phyloP scores from a whole-genome alignment of 2,888 invertebrate genomes.

The Lottia gigantea region DNA sequence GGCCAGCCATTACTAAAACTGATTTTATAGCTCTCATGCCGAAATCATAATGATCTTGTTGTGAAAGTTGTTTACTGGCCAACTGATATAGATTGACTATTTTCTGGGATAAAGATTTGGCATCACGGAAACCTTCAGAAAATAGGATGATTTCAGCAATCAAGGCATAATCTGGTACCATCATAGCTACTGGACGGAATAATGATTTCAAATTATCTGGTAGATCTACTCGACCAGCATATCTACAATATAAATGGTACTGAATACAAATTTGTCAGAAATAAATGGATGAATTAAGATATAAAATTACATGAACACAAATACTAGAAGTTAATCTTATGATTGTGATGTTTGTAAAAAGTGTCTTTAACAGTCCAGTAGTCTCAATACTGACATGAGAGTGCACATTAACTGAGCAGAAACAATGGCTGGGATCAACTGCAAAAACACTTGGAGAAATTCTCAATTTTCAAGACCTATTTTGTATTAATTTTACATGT shows the following conservation, averaged over 20 bases:
- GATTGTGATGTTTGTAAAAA: no score
- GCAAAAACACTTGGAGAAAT: no score
- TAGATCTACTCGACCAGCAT: conserved; percentile 67
- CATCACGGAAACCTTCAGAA: conserved; percentile 66
- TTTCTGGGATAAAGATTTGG: conserved; percentile 66
- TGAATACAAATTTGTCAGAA: no score
- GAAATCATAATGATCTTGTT: conserved; percentile 69
- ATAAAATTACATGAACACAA: no score
- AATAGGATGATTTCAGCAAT: conserved; percentile 69
- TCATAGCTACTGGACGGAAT: conserved; percentile 68
- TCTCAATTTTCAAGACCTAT: no score
- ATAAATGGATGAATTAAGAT: no score
- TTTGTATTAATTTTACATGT: no score
- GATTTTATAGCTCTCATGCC: conserved; percentile 69
- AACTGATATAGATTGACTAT: conserved; percentile 67
- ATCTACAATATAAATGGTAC: conserved; percentile 40
- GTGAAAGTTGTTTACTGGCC: conserved; percentile 67
- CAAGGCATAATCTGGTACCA: conserved; percentile 67
- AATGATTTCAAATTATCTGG: conserved; percentile 68
- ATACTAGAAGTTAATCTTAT: no score
- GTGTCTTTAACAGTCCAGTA: no score
- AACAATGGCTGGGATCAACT: no score
- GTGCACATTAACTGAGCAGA: no score
- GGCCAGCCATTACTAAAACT: conserved; percentile 67
- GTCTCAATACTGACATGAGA: no score